Evolutionary conservation across 1,140 invertebrate genomes (phyloP).

Genomic region (Mizuhopecten yessoensis): DNA sequence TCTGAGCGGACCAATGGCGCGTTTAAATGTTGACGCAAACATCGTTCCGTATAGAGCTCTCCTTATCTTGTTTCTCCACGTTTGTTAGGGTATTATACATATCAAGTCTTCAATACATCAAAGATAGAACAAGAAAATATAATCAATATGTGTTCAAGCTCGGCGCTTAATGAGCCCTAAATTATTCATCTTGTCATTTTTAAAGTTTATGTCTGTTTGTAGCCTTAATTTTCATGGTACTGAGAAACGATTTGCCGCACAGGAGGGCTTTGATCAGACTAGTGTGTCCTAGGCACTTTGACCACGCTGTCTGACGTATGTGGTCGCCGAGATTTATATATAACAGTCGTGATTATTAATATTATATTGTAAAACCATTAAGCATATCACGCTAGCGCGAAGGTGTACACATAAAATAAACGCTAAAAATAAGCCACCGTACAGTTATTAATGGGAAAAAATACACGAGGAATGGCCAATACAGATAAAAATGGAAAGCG

Average conservation of each 20-base stretch:
- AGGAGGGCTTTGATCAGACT: slow-evolving; percentile 9
- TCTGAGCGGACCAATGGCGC: not conserved
- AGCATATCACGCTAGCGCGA: slow-evolving; percentile 11
- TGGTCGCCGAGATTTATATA: not conserved
- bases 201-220: slow-evolving; percentile 31
- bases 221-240: not conserved
- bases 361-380: slow-evolving; percentile 26
- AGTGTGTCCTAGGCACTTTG: not conserved
- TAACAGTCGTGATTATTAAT: slow-evolving; percentile 18
- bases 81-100: slow-evolving; percentile 11
- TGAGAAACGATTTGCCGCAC: not conserved
- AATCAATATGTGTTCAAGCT: slow-evolving; percentile 34
- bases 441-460: slow-evolving; percentile 19
- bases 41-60: not conserved
- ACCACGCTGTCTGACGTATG: not conserved
- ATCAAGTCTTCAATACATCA: slow-evolving; percentile 27
- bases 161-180: slow-evolving; percentile 3
- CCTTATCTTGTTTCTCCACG: not conserved
- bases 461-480: not conserved
- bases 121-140: slow-evolving; percentile 29
- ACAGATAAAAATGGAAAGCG: slow-evolving; percentile 21
- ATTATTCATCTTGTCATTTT: slow-evolving; percentile 39
- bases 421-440: not conserved
- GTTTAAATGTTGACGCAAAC: not conserved
- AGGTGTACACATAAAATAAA: slow-evolving; percentile 39